phyloP scores from a whole-genome alignment of 1,140 invertebrate species.

The fruit fly (Drosophila melanogaster) region Release_6_plus_ISO1_MT NC_004354.4:20735001-20735500 shows the following conservation, averaged over 20 bases:
- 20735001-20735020: neutral
- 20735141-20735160: neutral
- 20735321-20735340: neutral
- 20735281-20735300: neutral
- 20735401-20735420: conserved; percentile 23
- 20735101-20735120: neutral
- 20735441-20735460: conserved; percentile 4
- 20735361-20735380: neutral
- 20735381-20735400: no score
- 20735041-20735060: conserved; percentile 30
- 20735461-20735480: conserved; percentile 1
- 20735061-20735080: conserved; percentile 18
- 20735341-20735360: neutral
- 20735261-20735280: conserved; percentile 12
- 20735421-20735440: conserved; percentile 10
- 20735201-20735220: neutral
- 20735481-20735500: neutral
- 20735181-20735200: neutral
- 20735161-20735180: neutral
- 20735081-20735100: neutral
- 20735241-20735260: neutral
- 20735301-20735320: neutral
- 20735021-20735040: neutral
- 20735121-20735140: neutral
- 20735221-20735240: conserved; percentile 4